Percentiles rank a stretch among this genome's conserved stretches.
Conservation (phyloP, 2,888 invertebrate genomes). For the Clanis bilineata region DNA sequence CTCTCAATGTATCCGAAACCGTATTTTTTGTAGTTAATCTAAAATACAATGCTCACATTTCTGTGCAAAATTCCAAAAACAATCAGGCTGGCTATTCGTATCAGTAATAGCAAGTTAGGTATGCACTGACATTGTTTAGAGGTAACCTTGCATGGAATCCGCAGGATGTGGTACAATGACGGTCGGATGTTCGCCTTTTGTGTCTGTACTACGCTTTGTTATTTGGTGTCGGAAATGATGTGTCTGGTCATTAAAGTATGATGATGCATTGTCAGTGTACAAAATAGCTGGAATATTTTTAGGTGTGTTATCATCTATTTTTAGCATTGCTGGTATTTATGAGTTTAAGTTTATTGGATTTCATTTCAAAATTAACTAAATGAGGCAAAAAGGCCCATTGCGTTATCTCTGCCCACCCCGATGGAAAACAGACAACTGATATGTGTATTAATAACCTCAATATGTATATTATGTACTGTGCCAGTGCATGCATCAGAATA, state of each 20-base stretch:
- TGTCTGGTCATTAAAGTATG: not conserved
- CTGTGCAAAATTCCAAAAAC: not conserved
- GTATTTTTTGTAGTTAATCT: too few relatives aligned
- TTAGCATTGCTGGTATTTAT: not conserved
- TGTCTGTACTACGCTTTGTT: constrained; percentile 13
- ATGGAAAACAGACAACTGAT: too few relatives aligned
- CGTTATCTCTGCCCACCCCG: too few relatives aligned
- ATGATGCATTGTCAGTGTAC: not conserved
- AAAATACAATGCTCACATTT: not conserved
- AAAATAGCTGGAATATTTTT: not conserved
- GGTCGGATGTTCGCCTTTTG: constrained; percentile 19
- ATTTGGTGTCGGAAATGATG: constrained; percentile 14
- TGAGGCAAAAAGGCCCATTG: too few relatives aligned
- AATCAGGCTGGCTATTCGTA: not conserved
- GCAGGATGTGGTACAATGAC: constrained; percentile 27
- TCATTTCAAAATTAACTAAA: too few relatives aligned
- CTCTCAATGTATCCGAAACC: too few relatives aligned
- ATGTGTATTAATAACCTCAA: too few relatives aligned
- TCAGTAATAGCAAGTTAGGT: constrained; percentile 8
- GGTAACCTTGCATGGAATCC: constrained; percentile 24
- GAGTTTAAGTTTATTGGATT: not conserved
- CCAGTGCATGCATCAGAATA: too few relatives aligned
- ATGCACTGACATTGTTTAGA: constrained; percentile 23
- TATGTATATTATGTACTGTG: too few relatives aligned
- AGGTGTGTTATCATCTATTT: not conserved